Conservation (phyloP, 1,140 invertebrate species). For the Hypothenemus hampei region DNA sequence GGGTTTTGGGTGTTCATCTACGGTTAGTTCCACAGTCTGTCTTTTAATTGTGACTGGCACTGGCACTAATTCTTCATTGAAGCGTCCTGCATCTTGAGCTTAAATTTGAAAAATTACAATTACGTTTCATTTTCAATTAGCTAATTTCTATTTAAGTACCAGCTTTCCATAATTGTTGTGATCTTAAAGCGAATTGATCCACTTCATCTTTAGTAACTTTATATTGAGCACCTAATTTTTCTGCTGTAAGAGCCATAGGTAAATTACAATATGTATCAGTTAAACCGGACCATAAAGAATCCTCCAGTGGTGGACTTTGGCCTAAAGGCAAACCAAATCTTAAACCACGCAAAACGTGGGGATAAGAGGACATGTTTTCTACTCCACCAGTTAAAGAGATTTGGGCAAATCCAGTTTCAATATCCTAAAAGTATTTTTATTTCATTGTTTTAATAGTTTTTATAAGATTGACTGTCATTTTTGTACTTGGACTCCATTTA, state of each 20-base stretch:
- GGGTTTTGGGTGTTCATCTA: slow-evolving; percentile 93
- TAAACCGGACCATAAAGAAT: slow-evolving; percentile 87
- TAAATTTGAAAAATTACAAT: not conserved
- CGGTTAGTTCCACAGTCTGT: slow-evolving; percentile 69
- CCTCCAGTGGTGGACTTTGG: slow-evolving; percentile 75
- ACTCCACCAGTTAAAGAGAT: slow-evolving; percentile 88
- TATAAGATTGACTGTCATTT: too few species aligned
- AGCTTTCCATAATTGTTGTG: slow-evolving; percentile 79
- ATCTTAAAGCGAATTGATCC: slow-evolving; percentile 82
- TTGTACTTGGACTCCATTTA: slow-evolving; percentile 82
- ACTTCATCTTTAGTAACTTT: slow-evolving; percentile 80
- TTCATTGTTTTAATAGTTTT: too few species aligned
- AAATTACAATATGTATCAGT: slow-evolving; percentile 85
- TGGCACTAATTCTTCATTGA: slow-evolving; percentile 87
- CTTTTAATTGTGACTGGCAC: slow-evolving; percentile 80
- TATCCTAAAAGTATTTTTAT: too few species aligned
- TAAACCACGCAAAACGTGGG: slow-evolving; percentile 80
- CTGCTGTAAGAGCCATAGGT: slow-evolving; percentile 96
- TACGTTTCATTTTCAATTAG: too few species aligned
- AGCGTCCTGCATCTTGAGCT: slow-evolving; percentile 80
- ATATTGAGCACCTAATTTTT: slow-evolving; percentile 92
- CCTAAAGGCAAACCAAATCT: slow-evolving; percentile 91
- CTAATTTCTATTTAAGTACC: not conserved
- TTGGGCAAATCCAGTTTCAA: slow-evolving; percentile 76
- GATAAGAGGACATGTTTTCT: slow-evolving; percentile 95